These are phyloP conservation scores for Yponomeuta cagnagella DNA, from an alignment of 2,888 invertebrate species.

Conservation along the genomic window DNA sequence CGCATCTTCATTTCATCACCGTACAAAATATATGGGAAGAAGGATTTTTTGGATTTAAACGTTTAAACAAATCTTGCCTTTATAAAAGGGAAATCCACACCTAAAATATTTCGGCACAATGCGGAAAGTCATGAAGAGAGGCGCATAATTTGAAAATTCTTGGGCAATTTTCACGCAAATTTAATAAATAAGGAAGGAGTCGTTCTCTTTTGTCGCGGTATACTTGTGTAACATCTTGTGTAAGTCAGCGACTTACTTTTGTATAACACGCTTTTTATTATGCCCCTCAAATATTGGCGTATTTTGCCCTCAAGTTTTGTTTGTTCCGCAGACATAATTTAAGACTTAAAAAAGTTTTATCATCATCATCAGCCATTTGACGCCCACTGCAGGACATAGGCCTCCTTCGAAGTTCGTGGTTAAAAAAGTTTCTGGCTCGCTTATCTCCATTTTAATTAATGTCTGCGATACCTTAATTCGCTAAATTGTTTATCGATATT, in stretches of 20 bases:
- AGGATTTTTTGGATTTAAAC: neutral
- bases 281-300: neutral
- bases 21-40: no score
- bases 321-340: neutral
- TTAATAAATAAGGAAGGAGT: conserved; percentile 3
- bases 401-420: neutral
- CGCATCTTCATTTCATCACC: no score
- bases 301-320: neutral
- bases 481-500: neutral
- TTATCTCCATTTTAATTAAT: neutral
- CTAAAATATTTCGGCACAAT: neutral
- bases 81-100: neutral
- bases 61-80: neutral
- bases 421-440: neutral
- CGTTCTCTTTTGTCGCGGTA: neutral
- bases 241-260: neutral
- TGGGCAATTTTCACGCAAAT: neutral
- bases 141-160: conserved; percentile 1
- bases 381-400: no score
- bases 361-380: no score
- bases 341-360: neutral
- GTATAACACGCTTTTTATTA: neutral
- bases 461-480: neutral
- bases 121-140: conserved; percentile 1
- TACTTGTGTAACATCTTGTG: neutral